These are phyloP conservation scores for Drosophila micromelanica DNA, from an alignment of 1,140 invertebrate species.

Conservation along the genomic window DNA sequence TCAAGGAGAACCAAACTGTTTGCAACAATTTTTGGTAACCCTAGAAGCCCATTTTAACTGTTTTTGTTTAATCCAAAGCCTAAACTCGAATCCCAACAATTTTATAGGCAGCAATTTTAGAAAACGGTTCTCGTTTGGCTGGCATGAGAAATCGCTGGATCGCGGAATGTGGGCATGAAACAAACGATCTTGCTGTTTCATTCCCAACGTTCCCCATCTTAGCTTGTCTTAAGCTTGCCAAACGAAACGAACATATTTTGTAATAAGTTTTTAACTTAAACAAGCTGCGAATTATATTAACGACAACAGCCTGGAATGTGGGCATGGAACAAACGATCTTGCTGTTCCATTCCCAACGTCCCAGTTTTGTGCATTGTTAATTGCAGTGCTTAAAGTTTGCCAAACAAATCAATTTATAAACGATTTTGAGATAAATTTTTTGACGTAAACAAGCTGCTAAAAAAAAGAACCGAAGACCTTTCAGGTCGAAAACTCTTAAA, in stretches of 20 bases:
- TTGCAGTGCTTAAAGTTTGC: slow-evolving; percentile 53
- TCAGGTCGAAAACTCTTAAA: slow-evolving; percentile 14
- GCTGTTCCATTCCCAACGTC: slow-evolving; percentile 31
- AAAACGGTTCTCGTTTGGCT: slow-evolving; percentile 7
- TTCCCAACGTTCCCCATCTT: slow-evolving; percentile 9
- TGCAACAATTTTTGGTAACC: slow-evolving; percentile 38
- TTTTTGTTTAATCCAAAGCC: slow-evolving; percentile 8
- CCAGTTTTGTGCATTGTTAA: slow-evolving; percentile 8
- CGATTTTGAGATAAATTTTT: slow-evolving; percentile 40
- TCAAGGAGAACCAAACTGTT: slow-evolving; percentile 33
- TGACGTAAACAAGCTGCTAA: slow-evolving; percentile 29
- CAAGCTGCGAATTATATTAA: slow-evolving; percentile 14
- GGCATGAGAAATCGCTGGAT: not conserved
- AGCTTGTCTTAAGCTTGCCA: not conserved
- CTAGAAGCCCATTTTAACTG: slow-evolving; percentile 1
- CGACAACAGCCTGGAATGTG: slow-evolving; percentile 8
- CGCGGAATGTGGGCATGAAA: slow-evolving; percentile 22
- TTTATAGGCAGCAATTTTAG: slow-evolving; percentile 22
- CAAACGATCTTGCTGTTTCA: slow-evolving; percentile 35
- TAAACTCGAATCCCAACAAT: slow-evolving; percentile 20
- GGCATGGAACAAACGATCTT: slow-evolving; percentile 35
- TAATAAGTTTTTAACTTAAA: slow-evolving; percentile 42
- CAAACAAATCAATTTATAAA: slow-evolving; percentile 36
- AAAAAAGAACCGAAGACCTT: slow-evolving; percentile 15
- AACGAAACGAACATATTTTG: slow-evolving; percentile 22